Evolutionary conservation across 2,797 vertebrate species (phyloP).

Genomic region (Borostomias antarcticus): DNA sequence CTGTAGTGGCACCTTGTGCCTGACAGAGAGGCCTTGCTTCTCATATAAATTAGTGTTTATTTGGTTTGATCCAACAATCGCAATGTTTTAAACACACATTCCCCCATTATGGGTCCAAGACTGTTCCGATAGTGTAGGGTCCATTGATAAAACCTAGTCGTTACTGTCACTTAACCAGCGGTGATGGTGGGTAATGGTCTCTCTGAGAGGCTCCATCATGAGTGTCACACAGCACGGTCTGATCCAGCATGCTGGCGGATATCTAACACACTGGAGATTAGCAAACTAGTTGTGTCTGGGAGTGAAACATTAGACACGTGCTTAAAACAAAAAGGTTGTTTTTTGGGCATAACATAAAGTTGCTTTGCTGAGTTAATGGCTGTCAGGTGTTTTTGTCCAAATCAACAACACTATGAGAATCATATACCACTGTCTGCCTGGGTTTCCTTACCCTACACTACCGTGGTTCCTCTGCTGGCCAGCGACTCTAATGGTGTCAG

Average conservation of each 20-base stretch:
- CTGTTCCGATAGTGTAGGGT: slow-evolving; percentile 28
- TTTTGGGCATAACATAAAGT: slow-evolving; percentile 46
- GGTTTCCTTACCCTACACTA: background rate
- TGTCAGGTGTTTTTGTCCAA: slow-evolving; percentile 11
- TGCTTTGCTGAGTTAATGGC: slow-evolving; percentile 35
- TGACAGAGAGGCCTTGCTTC: slow-evolving; percentile 50
- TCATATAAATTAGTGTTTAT: background rate
- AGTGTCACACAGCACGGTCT: slow-evolving; percentile 15
- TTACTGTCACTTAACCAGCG: slow-evolving; percentile 13
- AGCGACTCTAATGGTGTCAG: background rate
- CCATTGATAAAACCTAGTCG: slow-evolving; percentile 30
- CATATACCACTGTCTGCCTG: background rate
- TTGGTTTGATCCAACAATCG: slow-evolving; percentile 31
- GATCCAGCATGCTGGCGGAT: slow-evolving; percentile 4
- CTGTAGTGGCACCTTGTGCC: slow-evolving; percentile 24
- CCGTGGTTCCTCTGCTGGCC: background rate
- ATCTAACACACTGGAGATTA: slow-evolving; percentile 2
- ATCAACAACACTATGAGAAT: background rate
- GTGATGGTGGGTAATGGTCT: background rate
- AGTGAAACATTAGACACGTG: background rate
- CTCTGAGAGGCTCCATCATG: too few species aligned
- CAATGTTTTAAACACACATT: slow-evolving; percentile 15
- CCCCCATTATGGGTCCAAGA: slow-evolving; percentile 25
- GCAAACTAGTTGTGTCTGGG: slow-evolving; percentile 1
- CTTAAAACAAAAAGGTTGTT: slow-evolving; percentile 6